Evolutionary conservation across 1,140 invertebrate species (phyloP), one percentile per base, ranked within the genome.

Genomic region (Orchestia grillus): DNA sequence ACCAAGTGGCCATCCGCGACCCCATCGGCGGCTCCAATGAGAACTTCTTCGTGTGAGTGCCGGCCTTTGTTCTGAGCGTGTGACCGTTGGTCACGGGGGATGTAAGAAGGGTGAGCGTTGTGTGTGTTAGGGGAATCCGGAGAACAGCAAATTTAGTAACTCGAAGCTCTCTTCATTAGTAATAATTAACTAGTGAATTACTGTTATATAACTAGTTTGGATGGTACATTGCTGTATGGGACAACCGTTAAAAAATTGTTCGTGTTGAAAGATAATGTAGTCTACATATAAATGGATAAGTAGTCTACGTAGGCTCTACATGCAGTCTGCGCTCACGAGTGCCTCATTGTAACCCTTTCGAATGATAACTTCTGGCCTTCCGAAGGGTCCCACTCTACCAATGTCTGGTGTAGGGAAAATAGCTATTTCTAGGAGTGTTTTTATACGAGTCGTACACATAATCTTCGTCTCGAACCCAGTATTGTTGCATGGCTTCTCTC

Each of bases 11-110:
- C 97, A 99, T 99, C 97, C 98, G 99, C 96, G 99, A 99, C 98
- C 99, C 99, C 0, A 99, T 99, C 96, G 99, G 99, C 40, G 99
- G 99, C 94, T 99, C 98, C 97, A 99, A 99, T 97, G 99, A 99
- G 97, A 99, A 99, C 97, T 98, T 99, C 0, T 99, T 99, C 98
- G 98, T 99, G 99, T 99, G 98, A 98, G 99, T 77, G 62, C 36
- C 36, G 15, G 36, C 62, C 36, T 77, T 28, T 23, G 28, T 36
- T 77, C 28, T 77, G 62, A 77, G 36, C 62, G n/a, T n/a, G n/a
- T 77, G 62, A 15, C 36, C 6, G 47, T 53, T 6, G 19, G 47
- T 53, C 47, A 53, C 19, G 6, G 47, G 6, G 6, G 19, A 8
- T 53, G 19, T 6, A 53, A 53, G 6, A 53, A 19, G 19, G 19